Evolutionary conservation across 2,888 invertebrate species (phyloP).

Genomic region (Epicampocera succincta): DNA sequence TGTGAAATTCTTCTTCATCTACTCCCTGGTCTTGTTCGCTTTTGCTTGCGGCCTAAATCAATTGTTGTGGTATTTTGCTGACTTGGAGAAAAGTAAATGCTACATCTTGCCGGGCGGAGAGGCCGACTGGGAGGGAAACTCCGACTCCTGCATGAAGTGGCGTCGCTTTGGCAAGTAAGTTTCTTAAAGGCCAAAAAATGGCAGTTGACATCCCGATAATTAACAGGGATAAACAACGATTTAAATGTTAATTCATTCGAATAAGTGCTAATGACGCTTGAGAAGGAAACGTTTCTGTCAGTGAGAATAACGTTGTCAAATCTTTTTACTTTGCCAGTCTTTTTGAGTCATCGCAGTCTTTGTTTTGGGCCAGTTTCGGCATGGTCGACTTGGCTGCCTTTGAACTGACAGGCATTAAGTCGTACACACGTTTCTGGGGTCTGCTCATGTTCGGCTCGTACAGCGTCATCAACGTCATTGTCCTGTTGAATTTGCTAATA

Average conservation of each 20-base stretch:
- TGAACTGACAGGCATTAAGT: constrained; percentile 92
- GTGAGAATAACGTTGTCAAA: background rate
- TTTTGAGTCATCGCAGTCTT: constrained; percentile 96
- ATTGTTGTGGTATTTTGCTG: constrained; percentile 96
- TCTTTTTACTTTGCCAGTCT: constrained; percentile 83
- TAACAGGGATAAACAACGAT: constrained; percentile 11
- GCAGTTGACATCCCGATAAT: background rate
- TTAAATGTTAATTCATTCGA: background rate
- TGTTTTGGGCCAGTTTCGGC: constrained; percentile 98
- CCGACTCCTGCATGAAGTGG: constrained; percentile 92
- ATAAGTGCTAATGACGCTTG: too few species aligned
- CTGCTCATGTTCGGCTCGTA: constrained; percentile 98
- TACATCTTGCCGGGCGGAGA: constrained; percentile 86
- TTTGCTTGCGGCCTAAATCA: constrained; percentile 97
- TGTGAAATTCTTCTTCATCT: constrained; percentile 95
- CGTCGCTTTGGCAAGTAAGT: constrained; percentile 91
- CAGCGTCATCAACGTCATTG: constrained; percentile 96
- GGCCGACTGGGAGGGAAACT: constrained; percentile 89
- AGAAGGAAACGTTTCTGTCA: too few species aligned
- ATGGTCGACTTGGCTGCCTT: constrained; percentile 94
- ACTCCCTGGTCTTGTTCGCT: constrained; percentile 92
- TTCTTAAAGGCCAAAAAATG: constrained; percentile 57
- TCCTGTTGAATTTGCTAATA: constrained; percentile 95
- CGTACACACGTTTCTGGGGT: constrained; percentile 96
- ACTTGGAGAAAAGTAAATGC: constrained; percentile 91